Conservation (phyloP, 2,888 invertebrate species). For the Thereva nobilitata region DNA sequence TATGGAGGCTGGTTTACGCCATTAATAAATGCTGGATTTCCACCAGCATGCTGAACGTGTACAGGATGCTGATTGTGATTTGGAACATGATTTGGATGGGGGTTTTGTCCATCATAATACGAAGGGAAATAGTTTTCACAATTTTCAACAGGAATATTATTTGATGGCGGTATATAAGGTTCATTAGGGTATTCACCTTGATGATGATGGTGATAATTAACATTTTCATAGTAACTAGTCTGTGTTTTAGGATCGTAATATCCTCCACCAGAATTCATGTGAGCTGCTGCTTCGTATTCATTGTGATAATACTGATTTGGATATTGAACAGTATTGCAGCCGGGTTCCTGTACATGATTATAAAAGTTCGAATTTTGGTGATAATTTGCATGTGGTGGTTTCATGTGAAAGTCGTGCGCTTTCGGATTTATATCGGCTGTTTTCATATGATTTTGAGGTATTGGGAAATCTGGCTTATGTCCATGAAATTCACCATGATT, state of each 20-base stretch:
- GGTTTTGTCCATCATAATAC: conserved; percentile 43
- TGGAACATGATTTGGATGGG: conserved; percentile 51
- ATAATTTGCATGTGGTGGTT: conserved; percentile 45
- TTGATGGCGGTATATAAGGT: conserved; percentile 39
- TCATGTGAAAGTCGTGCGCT: conserved; percentile 47
- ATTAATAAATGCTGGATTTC: conserved; percentile 43
- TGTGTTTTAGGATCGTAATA: conserved; percentile 55
- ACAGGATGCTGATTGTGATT: conserved; percentile 47
- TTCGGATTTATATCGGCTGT: conserved; percentile 45
- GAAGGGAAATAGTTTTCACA: conserved; percentile 45
- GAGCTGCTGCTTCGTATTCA: conserved; percentile 49
- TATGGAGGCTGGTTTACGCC: conserved; percentile 43
- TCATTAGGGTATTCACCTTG: conserved; percentile 39
- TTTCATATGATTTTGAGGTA: conserved; percentile 43
- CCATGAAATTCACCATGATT: conserved; percentile 51
- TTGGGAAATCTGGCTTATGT: conserved; percentile 49
- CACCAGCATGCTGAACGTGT: conserved; percentile 43
- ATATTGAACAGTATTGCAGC: conserved; percentile 45
- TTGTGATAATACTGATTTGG: conserved; percentile 48
- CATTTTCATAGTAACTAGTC: conserved; percentile 53
- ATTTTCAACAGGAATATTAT: conserved; percentile 39
- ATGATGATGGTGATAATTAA: conserved; percentile 45
- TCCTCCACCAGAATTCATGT: conserved; percentile 49
- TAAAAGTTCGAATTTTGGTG: conserved; percentile 52
- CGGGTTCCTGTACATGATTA: conserved; percentile 50